phyloP scores from a whole-genome alignment of 1,140 invertebrate species.

The Temnothorax longispinosus region DNA sequence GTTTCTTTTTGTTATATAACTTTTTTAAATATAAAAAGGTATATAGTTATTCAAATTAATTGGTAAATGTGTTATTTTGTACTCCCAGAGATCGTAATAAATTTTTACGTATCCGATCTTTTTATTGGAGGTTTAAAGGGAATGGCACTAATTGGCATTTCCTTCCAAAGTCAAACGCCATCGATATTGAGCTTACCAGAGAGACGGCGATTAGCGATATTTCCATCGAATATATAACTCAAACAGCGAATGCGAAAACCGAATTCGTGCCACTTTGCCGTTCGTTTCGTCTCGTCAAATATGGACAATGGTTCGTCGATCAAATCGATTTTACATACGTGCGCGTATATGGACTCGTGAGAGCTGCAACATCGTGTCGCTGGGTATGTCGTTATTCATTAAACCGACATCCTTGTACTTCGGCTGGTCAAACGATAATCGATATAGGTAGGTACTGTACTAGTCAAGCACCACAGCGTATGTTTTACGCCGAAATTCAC shows the following conservation, averaged over 20 bases:
- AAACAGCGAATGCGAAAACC: slow-evolving; percentile 55
- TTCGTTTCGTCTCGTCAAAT: slow-evolving; percentile 66
- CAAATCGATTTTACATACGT: slow-evolving; percentile 63
- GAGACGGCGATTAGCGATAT: slow-evolving; percentile 55
- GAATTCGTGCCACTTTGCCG: slow-evolving; percentile 61
- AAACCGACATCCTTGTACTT: slow-evolving; percentile 76
- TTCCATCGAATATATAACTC: slow-evolving; percentile 59
- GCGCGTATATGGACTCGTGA: slow-evolving; percentile 40
- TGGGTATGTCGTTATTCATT: slow-evolving; percentile 79
- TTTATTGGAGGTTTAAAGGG: slow-evolving; percentile 23
- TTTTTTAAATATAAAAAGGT: neutral
- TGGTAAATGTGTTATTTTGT: neutral
- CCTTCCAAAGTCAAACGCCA: slow-evolving; percentile 49
- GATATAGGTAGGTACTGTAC: slow-evolving; percentile 59
- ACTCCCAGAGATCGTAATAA: neutral
- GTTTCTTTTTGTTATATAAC: neutral
- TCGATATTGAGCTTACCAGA: slow-evolving; percentile 49
- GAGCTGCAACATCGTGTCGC: slow-evolving; percentile 75
- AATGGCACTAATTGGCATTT: slow-evolving; percentile 44
- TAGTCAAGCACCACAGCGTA: neutral
- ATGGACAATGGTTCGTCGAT: slow-evolving; percentile 64
- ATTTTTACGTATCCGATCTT: neutral
- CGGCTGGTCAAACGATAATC: slow-evolving; percentile 76
- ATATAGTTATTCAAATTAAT: neutral
- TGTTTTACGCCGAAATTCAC: neutral